phyloP scores from a whole-genome alignment of 2,888 invertebrate species.

The Resseliella maxima region DNA sequence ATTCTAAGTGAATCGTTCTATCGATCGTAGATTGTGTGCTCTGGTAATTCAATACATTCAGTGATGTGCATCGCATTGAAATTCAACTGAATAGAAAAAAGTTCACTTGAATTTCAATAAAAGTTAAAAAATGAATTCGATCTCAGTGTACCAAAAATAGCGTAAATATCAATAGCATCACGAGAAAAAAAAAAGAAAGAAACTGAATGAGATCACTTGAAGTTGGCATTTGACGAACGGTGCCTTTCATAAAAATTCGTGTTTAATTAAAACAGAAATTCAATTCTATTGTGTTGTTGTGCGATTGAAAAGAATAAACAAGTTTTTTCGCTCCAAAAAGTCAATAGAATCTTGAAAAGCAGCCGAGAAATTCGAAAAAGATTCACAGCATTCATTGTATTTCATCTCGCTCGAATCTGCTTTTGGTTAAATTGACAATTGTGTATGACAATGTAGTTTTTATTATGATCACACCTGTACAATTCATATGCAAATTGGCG shows the following conservation, averaged over 20 bases:
- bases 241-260: not conserved
- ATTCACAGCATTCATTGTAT: no score
- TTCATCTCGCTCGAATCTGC: no score
- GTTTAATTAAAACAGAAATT: not conserved
- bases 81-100: not conserved
- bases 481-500: not conserved
- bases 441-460: conserved; percentile 7
- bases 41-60: conserved; percentile 48
- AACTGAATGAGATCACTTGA: not conserved
- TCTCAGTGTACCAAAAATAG: not conserved
- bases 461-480: not conserved
- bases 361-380: not conserved
- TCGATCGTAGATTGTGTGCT: not conserved
- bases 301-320: not conserved
- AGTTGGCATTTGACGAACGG: not conserved
- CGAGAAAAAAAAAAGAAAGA: no score
- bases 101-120: conserved; percentile 9
- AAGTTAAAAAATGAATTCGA: not conserved
- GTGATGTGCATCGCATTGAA: conserved; percentile 20
- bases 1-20: not conserved
- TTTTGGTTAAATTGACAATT: not conserved
- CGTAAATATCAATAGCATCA: not conserved
- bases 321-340: conserved; percentile 8
- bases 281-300: conserved; percentile 2
- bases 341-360: not conserved